Evolutionary conservation across 2,888 invertebrate genomes (phyloP).

Genomic region (Agonopterix arenella): DNA sequence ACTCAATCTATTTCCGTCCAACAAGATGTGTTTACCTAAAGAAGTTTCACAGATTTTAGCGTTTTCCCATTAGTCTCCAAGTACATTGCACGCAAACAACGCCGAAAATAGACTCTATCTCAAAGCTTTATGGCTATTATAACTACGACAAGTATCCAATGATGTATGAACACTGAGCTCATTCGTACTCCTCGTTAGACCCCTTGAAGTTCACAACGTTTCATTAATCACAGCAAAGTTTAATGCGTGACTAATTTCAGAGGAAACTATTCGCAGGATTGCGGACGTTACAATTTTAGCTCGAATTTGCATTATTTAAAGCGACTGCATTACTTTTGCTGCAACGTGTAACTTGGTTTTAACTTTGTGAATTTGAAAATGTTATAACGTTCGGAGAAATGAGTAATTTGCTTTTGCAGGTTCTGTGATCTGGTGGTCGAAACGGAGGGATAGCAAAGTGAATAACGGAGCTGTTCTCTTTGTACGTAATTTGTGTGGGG

Average conservation of each 20-base stretch:
- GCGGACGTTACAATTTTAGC: slow-evolving; percentile 4
- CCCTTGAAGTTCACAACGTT: slow-evolving; percentile 20
- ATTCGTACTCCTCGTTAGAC: slow-evolving; percentile 5
- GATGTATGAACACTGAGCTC: slow-evolving; percentile 5
- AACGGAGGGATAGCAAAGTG: not conserved
- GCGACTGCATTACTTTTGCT: slow-evolving; percentile 13
- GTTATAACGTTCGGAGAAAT: not conserved
- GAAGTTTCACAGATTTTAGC: not conserved
- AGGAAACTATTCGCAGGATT: slow-evolving; percentile 4
- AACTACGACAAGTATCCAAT: slow-evolving; percentile 7
- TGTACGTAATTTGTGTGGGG: not conserved
- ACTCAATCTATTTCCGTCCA: too few relatives aligned
- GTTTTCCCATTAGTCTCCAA: not conserved
- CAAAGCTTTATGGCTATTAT: slow-evolving; percentile 4
- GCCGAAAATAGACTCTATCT: too few relatives aligned
- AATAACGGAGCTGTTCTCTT: not conserved
- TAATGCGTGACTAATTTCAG: slow-evolving; percentile 30
- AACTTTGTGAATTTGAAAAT: slow-evolving; percentile 1
- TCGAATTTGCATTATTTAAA: slow-evolving; percentile 12
- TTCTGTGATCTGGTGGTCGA: not conserved
- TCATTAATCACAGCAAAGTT: slow-evolving; percentile 32
- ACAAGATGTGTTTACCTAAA: too few relatives aligned
- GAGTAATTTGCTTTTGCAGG: not conserved
- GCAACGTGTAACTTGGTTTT: slow-evolving; percentile 3
- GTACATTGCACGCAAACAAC: too few relatives aligned